Percentiles rank a stretch among this genome's conserved stretches.
Evolutionary conservation across 2,888 invertebrate species (phyloP).

Genomic region (Tipula lateralis): DNA sequence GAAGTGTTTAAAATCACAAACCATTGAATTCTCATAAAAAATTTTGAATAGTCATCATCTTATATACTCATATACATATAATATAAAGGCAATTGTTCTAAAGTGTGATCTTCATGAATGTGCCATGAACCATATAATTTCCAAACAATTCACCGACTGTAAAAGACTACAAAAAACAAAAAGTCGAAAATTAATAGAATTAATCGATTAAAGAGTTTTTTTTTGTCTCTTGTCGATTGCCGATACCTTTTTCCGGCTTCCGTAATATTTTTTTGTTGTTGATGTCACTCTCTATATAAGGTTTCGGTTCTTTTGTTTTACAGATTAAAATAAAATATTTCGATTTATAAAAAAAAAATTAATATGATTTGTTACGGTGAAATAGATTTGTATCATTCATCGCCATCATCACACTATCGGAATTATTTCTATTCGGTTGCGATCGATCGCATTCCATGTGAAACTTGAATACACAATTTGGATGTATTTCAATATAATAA

Average conservation of each 20-base stretch:
- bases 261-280: not conserved
- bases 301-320: not conserved
- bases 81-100: not conserved
- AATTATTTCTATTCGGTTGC: not conserved
- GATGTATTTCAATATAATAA: not conserved
- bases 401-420: not conserved
- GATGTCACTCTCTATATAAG: not conserved
- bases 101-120: not conserved
- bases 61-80: not conserved
- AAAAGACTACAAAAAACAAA: not conserved
- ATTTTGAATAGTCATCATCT: not conserved
- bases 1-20: not conserved
- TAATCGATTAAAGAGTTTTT: not conserved
- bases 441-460: not conserved
- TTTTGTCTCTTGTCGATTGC: not conserved
- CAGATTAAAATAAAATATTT: not conserved
- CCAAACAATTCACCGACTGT: slow-evolving; percentile 11
- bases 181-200: not conserved
- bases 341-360: not conserved
- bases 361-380: not conserved
- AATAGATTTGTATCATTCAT: not conserved
- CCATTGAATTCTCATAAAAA: not conserved
- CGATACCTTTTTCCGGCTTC: slow-evolving; percentile 19
- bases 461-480: not conserved
- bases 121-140: not conserved